Conservation (phyloP, 2,888 invertebrate species). For the Papilio gigon region DNA sequence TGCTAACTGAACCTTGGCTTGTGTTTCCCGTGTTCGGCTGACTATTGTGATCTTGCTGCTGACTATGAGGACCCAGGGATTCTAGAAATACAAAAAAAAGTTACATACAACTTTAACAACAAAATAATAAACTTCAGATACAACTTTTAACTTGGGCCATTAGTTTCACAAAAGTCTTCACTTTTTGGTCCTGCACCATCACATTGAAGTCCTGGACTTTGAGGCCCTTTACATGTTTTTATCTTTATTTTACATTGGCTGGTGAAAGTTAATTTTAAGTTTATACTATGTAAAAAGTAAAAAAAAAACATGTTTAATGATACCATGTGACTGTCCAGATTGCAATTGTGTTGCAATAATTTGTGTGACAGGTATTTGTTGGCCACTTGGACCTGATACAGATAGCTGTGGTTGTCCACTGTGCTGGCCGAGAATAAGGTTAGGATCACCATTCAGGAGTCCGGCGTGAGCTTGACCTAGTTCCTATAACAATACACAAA, state of each 20-base stretch:
- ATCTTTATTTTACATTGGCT: not conserved
- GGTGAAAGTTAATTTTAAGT: too few relatives aligned
- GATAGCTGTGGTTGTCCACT: constrained; percentile 73
- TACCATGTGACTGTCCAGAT: constrained; percentile 75
- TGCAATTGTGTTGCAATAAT: constrained; percentile 69
- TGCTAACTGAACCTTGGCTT: constrained; percentile 68
- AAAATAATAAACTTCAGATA: too few relatives aligned
- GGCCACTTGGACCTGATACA: constrained; percentile 68
- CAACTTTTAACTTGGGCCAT: too few relatives aligned
- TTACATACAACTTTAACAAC: too few relatives aligned
- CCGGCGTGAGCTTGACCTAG: constrained; percentile 74
- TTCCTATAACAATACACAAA: constrained; percentile 63
- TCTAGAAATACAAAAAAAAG: constrained; percentile 56
- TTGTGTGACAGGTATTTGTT: constrained; percentile 78
- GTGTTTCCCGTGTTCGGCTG: constrained; percentile 58
- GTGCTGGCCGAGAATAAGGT: constrained; percentile 83
- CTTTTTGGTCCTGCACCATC: too few relatives aligned
- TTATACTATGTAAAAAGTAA: not conserved
- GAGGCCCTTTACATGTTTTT: too few relatives aligned
- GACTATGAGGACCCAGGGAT: constrained; percentile 76
- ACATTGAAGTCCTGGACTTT: too few relatives aligned
- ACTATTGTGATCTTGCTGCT: constrained; percentile 73
- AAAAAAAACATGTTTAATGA: constrained; percentile 4
- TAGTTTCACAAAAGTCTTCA: too few relatives aligned
- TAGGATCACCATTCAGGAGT: constrained; percentile 78